Evolutionary conservation across 2,888 invertebrate genomes (phyloP).

Genomic region (Hecatera dysodea): DNA sequence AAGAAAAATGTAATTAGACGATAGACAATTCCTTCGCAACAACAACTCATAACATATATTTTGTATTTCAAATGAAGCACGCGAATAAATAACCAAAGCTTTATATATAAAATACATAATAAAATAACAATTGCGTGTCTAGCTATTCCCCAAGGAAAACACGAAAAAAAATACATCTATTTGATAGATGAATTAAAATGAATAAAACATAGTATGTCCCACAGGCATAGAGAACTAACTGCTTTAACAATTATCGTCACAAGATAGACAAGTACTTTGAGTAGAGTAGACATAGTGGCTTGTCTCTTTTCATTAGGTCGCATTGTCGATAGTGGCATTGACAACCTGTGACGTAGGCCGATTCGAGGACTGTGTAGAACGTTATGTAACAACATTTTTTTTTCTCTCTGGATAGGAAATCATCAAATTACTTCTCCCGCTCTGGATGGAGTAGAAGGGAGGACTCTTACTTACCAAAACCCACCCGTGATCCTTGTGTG

Average conservation of each 20-base stretch:
- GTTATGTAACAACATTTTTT: too few species aligned
- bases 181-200: conserved; percentile 36
- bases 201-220: conserved; percentile 6
- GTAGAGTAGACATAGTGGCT: not conserved
- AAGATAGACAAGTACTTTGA: not conserved
- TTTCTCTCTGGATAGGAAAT: too few species aligned
- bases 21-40: not conserved
- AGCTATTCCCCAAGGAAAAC: conserved; percentile 16
- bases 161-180: conserved; percentile 24
- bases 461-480: too few species aligned
- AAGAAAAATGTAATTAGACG: too few species aligned
- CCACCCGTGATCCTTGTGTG: too few species aligned
- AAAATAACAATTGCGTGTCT: conserved; percentile 15
- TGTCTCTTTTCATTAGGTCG: not conserved
- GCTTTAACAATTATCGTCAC: not conserved
- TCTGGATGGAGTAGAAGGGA: too few species aligned
- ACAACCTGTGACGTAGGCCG: not conserved
- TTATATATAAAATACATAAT: not conserved
- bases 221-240: not conserved
- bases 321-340: not conserved
- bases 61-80: not conserved
- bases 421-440: too few species aligned
- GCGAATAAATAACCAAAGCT: not conserved
- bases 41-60: not conserved
- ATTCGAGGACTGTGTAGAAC: not conserved